Percentiles rank a stretch among this genome's conserved stretches.
Evolutionary conservation across 2,113 vertebrate genomes (phyloP).

Genomic region (Trematocara stigmaticum): DNA sequence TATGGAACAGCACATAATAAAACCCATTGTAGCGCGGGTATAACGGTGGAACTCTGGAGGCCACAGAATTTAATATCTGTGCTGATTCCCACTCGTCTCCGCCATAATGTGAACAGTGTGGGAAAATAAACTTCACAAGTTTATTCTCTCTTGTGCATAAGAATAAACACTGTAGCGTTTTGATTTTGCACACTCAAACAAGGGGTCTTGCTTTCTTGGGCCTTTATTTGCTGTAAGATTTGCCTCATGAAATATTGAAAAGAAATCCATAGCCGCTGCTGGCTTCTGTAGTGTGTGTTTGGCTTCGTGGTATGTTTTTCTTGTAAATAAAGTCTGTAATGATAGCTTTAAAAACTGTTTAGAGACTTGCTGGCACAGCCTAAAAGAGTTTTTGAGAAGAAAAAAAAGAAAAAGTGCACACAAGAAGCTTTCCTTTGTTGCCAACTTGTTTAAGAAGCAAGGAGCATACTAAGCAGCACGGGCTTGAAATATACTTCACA

Average conservation of each 20-base stretch:
- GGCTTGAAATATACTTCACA: slow-evolving; percentile 40
- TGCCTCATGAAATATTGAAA: slow-evolving; percentile 45
- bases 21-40: slow-evolving; percentile 6
- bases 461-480: slow-evolving; percentile 27
- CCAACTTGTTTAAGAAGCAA: slow-evolving; percentile 55
- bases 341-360: slow-evolving; percentile 56
- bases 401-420: slow-evolving; percentile 17
- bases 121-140: background rate
- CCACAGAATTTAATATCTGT: slow-evolving; percentile 43
- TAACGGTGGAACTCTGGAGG: slow-evolving; percentile 30
- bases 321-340: slow-evolving; percentile 56
- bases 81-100: slow-evolving; percentile 14
- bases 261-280: slow-evolving; percentile 16
- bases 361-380: slow-evolving; percentile 49
- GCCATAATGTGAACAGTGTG: background rate
- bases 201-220: slow-evolving; percentile 1
- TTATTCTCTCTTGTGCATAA: background rate
- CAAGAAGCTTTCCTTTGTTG: slow-evolving; percentile 48
- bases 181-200: slow-evolving; percentile 12
- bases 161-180: background rate
- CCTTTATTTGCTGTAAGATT: slow-evolving; percentile 14
- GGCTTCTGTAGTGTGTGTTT: slow-evolving; percentile 32
- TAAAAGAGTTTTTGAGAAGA: slow-evolving; percentile 19
- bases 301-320: slow-evolving; percentile 41
- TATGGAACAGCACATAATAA: slow-evolving; percentile 33